Base-by-base conservation (phyloP, 2,797 vertebrate species). In the Sebastes hubbsi region DNA sequence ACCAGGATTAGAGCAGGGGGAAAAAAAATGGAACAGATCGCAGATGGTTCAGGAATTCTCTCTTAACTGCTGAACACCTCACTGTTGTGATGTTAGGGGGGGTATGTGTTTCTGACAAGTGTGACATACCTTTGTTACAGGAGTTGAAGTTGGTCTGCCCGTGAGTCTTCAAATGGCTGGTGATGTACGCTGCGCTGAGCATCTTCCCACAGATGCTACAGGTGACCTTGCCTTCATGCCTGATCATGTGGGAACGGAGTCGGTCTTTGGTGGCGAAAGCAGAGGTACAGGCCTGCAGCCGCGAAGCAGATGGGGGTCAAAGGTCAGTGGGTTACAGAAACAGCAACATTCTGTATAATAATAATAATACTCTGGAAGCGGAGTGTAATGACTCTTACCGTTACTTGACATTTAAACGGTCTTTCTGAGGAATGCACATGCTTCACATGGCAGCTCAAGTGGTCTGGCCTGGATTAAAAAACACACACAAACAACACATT, bases 341-440 rank as follows among this genome's bases (percentile, higher is more conserved):
- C 20, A 8, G 67, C 5, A 25, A 25, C 3, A 7, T 3, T 12
- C 29, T 13, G 0, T 42, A 27, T 10, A 10, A 11, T 20, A 8
- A 49, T 8, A 0, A 52, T 16, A 0, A 52, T 32, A 11, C 72
- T 32, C 2, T 27, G 14, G 6, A 58, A 12, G 46, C 1, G 1
- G 52, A 72, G 16, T 6, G 22, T 6, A 10, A 70, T 2, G 20
- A 54, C 38, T 75, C 95, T 93, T 96, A 97, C 96, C 96, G 98
- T 99, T 95, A 99, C 98, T 99, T 99, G 99, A 96, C 99, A 99
- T 97, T 99, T 99, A 94, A 99, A 99, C 78, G 99, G 99, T 94
- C 99, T 97, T 96, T 99, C 98, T 92, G 99, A 99, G 90, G 99
- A 99, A 95, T 99, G 99, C 94, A 99, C 99, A 81, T 99, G 99